Conservation (phyloP, 2,888 invertebrate species). For the Clistopyga incitator region DNA sequence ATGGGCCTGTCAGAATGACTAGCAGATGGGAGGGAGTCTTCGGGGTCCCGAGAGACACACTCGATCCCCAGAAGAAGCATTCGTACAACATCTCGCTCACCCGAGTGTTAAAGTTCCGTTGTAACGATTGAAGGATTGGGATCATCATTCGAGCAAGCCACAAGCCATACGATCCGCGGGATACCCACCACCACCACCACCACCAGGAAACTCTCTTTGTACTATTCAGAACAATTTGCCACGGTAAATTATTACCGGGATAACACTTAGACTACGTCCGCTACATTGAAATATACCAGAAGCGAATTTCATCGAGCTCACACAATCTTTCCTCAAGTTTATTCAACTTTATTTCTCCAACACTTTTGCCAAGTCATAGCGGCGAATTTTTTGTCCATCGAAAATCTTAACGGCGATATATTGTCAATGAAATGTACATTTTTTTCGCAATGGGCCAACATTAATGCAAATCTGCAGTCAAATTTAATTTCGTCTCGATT, state of each 20-base stretch:
- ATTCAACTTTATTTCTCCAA: too few relatives aligned
- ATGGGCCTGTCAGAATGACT: slow-evolving; percentile 55
- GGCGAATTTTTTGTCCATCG: not conserved
- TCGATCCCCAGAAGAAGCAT: slow-evolving; percentile 6
- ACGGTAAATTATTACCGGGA: slow-evolving; percentile 6
- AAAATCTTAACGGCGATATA: not conserved
- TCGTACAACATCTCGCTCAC: slow-evolving; percentile 12
- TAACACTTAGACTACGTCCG: not conserved
- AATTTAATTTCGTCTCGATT: too few relatives aligned
- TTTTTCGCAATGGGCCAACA: too few relatives aligned
- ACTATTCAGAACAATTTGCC: not conserved
- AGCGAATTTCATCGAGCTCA: too few relatives aligned
- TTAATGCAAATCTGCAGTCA: too few relatives aligned
- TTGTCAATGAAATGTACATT: too few relatives aligned
- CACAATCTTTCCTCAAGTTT: too few relatives aligned
- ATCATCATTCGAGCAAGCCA: slow-evolving; percentile 23
- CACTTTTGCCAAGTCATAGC: too few relatives aligned
- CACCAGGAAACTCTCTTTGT: slow-evolving; percentile 1
- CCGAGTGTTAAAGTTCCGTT: slow-evolving; percentile 61
- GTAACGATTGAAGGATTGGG: slow-evolving; percentile 54
- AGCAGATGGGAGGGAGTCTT: slow-evolving; percentile 15
- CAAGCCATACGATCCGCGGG: slow-evolving; percentile 8
- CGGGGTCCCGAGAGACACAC: not conserved
- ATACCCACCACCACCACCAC: too few relatives aligned
- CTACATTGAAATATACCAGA: not conserved